Percentiles rank a stretch among this genome's conserved stretches.
Conservation (phyloP, 2,113 vertebrate genomes). For the Anarrhichthys ocellatus region DNA sequence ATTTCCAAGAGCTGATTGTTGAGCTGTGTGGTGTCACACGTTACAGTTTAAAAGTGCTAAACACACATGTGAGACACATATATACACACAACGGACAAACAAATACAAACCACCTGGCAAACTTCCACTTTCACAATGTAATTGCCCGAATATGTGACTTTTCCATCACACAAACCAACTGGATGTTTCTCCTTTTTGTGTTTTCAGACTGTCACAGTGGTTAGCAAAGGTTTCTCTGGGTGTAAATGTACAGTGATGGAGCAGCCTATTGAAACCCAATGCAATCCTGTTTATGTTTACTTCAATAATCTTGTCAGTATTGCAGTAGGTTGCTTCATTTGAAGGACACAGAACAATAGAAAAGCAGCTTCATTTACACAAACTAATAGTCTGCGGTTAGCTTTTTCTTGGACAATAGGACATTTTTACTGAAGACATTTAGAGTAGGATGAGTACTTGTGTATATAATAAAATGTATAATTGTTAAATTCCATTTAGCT, state of each 20-base stretch:
- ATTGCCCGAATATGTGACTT: slow-evolving; percentile 23
- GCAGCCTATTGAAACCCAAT: slow-evolving; percentile 30
- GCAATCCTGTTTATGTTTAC: slow-evolving; percentile 28
- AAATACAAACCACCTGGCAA: slow-evolving; percentile 47
- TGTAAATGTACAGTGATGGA: slow-evolving; percentile 36
- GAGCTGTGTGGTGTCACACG: slow-evolving; percentile 56
- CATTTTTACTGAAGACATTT: neutral
- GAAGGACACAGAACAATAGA: slow-evolving; percentile 17
- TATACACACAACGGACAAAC: slow-evolving; percentile 21
- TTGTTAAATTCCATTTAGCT: neutral
- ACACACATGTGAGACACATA: slow-evolving; percentile 8
- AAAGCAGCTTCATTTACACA: neutral
- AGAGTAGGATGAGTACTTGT: neutral
- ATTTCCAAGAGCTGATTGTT: slow-evolving; percentile 65
- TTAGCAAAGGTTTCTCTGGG: slow-evolving; percentile 18
- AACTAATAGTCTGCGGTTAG: neutral
- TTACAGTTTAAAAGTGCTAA: slow-evolving; percentile 43
- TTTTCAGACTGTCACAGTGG: slow-evolving; percentile 37
- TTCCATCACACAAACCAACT: slow-evolving; percentile 13
- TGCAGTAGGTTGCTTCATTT: slow-evolving; percentile 43
- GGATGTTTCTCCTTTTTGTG: slow-evolving; percentile 11
- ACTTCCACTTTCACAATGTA: slow-evolving; percentile 25
- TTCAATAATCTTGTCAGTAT: slow-evolving; percentile 23
- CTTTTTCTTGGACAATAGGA: neutral
- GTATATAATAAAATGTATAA: neutral